A percentile compares a stretch with the other conserved stretches of the same genome.
These are phyloP conservation scores for Argentina silus DNA, from an alignment of 2,797 vertebrate species.

Conservation along the genomic window DNA sequence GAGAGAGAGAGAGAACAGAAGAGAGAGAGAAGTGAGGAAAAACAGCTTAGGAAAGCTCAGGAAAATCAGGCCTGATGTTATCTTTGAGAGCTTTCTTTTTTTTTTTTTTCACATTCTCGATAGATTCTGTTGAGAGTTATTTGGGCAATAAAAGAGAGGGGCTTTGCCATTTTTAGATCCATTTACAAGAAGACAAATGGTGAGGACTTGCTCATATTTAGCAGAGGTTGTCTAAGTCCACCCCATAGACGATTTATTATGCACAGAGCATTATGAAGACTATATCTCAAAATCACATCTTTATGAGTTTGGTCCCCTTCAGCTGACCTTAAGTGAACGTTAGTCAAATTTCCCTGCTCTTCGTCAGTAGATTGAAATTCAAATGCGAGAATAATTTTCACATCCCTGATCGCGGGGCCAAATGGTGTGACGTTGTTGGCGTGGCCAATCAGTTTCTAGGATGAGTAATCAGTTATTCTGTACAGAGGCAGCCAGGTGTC, in stretches of 20 bases:
- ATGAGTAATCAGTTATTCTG: constrained; percentile 34
- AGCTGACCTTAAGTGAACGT: neutral
- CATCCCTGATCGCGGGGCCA: constrained; percentile 7
- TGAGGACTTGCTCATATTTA: neutral
- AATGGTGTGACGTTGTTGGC: constrained; percentile 23
- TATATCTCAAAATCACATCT: no score
- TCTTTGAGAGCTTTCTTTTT: constrained; percentile 28
- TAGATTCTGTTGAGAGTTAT: constrained; percentile 24
- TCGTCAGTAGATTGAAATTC: neutral
- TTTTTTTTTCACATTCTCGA: constrained; percentile 23
- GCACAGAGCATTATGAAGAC: no score
- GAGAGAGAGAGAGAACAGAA: neutral
- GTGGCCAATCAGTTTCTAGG: constrained; percentile 23
- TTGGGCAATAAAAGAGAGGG: constrained; percentile 19
- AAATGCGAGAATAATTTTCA: neutral
- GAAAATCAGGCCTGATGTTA: constrained; percentile 40
- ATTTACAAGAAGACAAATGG: neutral
- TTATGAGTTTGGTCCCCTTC: no score
- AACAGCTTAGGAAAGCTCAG: constrained; percentile 27
- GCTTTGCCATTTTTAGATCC: neutral
- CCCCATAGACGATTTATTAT: neutral
- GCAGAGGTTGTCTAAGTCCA: neutral
- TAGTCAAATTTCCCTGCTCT: neutral
- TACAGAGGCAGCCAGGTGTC: constrained; percentile 22
- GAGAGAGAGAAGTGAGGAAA: constrained; percentile 4